Evolutionary conservation across 2,888 invertebrate species (phyloP), one percentile per base, ranked within the genome.

Genomic region (Cancer borealis): DNA sequence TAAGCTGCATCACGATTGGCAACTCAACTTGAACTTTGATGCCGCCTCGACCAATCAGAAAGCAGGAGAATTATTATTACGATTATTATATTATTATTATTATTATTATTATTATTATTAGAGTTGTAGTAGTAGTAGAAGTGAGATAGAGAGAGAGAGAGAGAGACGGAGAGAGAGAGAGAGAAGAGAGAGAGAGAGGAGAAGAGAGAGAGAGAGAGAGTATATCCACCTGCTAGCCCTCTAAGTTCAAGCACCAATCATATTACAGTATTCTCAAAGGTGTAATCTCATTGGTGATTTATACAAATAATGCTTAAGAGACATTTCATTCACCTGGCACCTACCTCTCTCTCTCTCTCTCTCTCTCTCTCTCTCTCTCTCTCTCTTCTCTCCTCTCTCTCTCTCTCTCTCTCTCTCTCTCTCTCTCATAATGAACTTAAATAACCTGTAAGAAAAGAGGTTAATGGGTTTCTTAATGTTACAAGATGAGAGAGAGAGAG

Each of bases 351-450:
- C 66, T 66, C 66, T 66, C 66, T 66, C 66, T 66, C 66, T 66
- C 66, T 66, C 66, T 66, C 66, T 66, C 66, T 66, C 66, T 66
- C 66, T 66, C 66, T 66, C 66, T 66, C 66, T 66, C 66, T 66
- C 66, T 66, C 66, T 66, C 66, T 66, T 66, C 66, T 66, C 66
- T 66, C 66, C 66, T 66, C 66, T 66, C 66, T 66, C 66, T 66
- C 66, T 66, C 66, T 66, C 66, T 66, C 10, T 66, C 66, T 66
- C 66, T 66, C 10, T 66, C 66, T 66, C 66, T 66, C 66, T 66
- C 66, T 66, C 66, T 66, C 66, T 17, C 10, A 6, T n/a, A 66
- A 66, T 66, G 12, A n/a, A 21, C 17, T 66, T 0, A 66, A 17
- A 21, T 66, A 21, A 21, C 17, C 4, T 66, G 66, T n/a, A 66